These are phyloP conservation scores for Hedya salicella DNA, from an alignment of 2,888 invertebrate species.

Conservation along the genomic window DNA sequence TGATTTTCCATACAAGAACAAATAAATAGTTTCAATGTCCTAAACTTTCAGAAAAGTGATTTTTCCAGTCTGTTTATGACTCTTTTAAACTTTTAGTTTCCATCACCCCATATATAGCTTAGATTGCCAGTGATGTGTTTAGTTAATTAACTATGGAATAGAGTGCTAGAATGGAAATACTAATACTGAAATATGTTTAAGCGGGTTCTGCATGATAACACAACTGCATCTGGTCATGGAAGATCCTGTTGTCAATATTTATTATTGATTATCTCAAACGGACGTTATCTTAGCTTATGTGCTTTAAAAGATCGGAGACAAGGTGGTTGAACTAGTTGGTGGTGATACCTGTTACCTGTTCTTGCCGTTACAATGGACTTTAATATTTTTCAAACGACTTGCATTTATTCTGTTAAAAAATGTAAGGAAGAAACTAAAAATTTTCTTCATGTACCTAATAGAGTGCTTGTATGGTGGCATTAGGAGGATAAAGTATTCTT, in stretches of 20 bases:
- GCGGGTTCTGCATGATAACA: slow-evolving; percentile 5
- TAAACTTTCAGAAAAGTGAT: neutral
- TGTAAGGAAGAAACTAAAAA: too few relatives aligned
- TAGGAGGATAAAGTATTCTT: too few relatives aligned
- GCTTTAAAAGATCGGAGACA: too few relatives aligned
- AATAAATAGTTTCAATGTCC: neutral
- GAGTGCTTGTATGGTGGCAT: too few relatives aligned
- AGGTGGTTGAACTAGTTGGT: too few relatives aligned
- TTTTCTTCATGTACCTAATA: too few relatives aligned
- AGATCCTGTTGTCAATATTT: neutral
- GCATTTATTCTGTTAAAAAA: too few relatives aligned
- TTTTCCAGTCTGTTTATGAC: neutral
- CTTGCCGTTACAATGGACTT: too few relatives aligned
- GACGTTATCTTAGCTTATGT: neutral
- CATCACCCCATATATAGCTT: slow-evolving; percentile 11
- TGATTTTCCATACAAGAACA: too few relatives aligned
- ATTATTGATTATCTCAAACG: neutral
- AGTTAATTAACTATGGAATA: neutral
- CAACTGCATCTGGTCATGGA: neutral
- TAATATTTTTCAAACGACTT: too few relatives aligned
- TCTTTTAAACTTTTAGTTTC: neutral
- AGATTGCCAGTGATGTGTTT: slow-evolving; percentile 14
- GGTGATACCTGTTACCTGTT: too few relatives aligned
- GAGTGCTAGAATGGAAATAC: neutral
- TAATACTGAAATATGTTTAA: neutral